Base-by-base conservation (phyloP, 2,113 vertebrate species). In the Hassar affinis region DNA sequence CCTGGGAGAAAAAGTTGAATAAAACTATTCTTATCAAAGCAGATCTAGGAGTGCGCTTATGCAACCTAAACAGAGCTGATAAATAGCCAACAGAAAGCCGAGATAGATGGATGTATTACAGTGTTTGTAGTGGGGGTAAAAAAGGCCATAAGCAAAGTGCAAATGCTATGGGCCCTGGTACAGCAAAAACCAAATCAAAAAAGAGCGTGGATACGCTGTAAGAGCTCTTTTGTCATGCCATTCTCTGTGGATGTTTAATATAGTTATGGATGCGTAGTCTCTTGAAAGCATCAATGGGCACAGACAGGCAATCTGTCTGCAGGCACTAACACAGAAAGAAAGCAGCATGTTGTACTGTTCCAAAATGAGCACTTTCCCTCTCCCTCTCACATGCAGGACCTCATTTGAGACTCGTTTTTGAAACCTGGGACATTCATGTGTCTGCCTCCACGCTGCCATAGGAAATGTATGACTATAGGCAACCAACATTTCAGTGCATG, bases 1-100 rank as follows among this genome's bases (percentile, higher is more conserved):
- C 89, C 97, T 99, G 56, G 12, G 45, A 54, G 30, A 82, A 49
- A 81, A n/a, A n/a, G 27, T 17, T 18, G 8, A 52, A 78, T 25
- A 42, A 78, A 57, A n/a, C 10, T 8, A n/a, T 14, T 4, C n/a
- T 45, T 9, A 30, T 47, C 8, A 62, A 27, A 62, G 12, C 56
- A 61, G 56, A 0, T 2, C 20, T 78, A 45, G 1, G n/a, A 5
- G 22, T 59, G 2, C 47, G 25, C 42, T 20, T 38, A 33, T n/a
- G 11, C 35, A 59, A 30, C 2, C 15, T 47, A 45, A 22, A 66
- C 30, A 30, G 30, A 17, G n/a, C 6, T 52, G 30, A 52, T 62
- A 49, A 78, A 79, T 62, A 27, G 15, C 35, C 54, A n/a, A 80
- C 27, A 51, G 45, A 81, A 64, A 57, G 45, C 33, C 27, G 69